A percentile compares a stretch with the other conserved stretches of the same genome.
Evolutionary conservation across 2,113 vertebrate genomes (phyloP).

Genomic region (Vidua chalybeata): DNA sequence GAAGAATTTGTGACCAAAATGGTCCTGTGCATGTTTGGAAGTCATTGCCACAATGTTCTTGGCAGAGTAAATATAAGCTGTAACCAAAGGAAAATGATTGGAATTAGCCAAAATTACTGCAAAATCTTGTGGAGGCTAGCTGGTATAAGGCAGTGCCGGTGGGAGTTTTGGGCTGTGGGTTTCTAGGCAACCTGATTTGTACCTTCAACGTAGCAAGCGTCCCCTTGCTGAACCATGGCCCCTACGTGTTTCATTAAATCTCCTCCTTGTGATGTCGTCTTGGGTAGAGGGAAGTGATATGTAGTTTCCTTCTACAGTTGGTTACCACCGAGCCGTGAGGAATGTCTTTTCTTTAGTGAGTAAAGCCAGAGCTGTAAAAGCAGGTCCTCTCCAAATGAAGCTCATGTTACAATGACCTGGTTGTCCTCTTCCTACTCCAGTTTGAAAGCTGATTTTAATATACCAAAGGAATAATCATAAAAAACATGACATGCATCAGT

Average conservation of each 20-base stretch:
- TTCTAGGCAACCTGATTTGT: neutral
- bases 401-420: neutral
- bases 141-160: neutral
- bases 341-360: neutral
- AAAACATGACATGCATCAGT: neutral
- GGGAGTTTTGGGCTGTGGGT: neutral
- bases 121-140: neutral
- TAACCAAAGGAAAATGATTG: neutral
- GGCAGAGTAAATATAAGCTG: neutral
- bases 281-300: neutral
- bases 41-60: neutral
- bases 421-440: neutral
- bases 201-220: neutral
- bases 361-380: neutral
- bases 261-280: neutral
- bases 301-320: neutral
- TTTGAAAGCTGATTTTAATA: neutral
- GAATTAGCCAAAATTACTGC: neutral
- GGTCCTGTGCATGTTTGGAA: neutral
- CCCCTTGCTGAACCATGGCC: neutral
- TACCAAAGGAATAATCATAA: neutral
- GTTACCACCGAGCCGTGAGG: neutral
- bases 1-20: neutral
- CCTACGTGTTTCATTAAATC: neutral
- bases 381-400: neutral